Conservation (phyloP, 30 jellyfish, hydroid and myxozoan species). For the Hydractinia echinata region DNA sequence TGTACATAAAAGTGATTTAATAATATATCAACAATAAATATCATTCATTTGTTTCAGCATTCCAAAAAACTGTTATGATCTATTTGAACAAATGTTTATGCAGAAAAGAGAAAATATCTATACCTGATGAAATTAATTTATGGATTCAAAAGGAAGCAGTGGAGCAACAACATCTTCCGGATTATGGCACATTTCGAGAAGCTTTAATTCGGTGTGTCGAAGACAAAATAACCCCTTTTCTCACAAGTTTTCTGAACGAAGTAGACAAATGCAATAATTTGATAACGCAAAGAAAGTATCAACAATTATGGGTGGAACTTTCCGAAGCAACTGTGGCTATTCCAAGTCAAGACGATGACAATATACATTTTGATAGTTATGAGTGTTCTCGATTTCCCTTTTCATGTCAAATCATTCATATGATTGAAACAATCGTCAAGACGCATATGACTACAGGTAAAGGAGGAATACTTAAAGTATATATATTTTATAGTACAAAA, state of each 20-base stretch:
- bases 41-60: not conserved
- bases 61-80: not conserved
- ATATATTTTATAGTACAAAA: too few species aligned
- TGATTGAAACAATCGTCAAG: too few species aligned
- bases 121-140: constrained; percentile 10
- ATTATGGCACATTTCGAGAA: constrained; percentile 51
- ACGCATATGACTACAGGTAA: too few species aligned
- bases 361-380: too few species aligned
- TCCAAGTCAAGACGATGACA: too few species aligned
- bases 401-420: too few species aligned
- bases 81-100: not conserved
- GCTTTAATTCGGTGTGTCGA: constrained; percentile 61
- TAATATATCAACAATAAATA: too few species aligned
- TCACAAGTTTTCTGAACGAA: constrained; percentile 24
- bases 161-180: constrained; percentile 20
- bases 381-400: too few species aligned
- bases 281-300: constrained; percentile 18
- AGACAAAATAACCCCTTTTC: constrained; percentile 37
- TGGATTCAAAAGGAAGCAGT: constrained; percentile 34
- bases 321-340: not conserved
- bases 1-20: too few species aligned
- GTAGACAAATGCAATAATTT: constrained; percentile 40
- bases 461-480: too few species aligned
- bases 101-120: not conserved
- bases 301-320: constrained; percentile 18